These are phyloP conservation scores for Phylloscopus trochiloides DNA, from an alignment of 2,113 vertebrate species.

Conservation along the genomic window DNA sequence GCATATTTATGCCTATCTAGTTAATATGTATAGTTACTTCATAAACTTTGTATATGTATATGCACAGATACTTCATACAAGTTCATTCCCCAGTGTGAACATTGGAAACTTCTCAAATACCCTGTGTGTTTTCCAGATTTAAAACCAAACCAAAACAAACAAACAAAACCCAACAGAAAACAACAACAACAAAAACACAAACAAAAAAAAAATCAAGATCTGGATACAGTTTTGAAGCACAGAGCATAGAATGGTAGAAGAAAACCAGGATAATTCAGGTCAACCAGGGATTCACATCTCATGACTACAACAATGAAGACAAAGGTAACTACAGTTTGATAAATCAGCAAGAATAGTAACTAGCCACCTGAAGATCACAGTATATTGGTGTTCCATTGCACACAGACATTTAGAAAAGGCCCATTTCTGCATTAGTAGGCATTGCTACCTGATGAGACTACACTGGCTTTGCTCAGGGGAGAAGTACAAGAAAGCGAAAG, in stretches of 20 bases:
- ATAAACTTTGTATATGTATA: not conserved
- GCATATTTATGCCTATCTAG: not conserved
- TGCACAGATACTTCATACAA: not conserved
- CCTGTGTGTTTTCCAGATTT: not conserved
- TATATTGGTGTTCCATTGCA: rapidly evolving
- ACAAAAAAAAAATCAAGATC: not conserved
- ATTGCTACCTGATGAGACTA: not conserved
- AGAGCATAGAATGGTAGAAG: not conserved
- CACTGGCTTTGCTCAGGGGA: not conserved
- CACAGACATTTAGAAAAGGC: not conserved
- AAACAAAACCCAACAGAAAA: not conserved
- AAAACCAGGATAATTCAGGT: not conserved
- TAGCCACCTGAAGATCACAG: not conserved
- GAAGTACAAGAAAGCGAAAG: not conserved
- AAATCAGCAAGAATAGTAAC: not conserved
- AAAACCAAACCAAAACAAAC: not conserved
- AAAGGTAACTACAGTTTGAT: not conserved
- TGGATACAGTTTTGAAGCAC: not conserved
- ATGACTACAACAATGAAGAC: not conserved
- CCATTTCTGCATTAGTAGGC: not conserved
- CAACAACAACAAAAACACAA: too few relatives aligned
- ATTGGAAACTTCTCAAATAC: not conserved
- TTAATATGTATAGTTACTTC: not conserved
- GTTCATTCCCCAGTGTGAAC: not conserved
- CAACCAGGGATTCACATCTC: not conserved